These are phyloP conservation scores for Platycheirus albimanus DNA, from an alignment of 2,888 invertebrate genomes.

Conservation along the genomic window DNA sequence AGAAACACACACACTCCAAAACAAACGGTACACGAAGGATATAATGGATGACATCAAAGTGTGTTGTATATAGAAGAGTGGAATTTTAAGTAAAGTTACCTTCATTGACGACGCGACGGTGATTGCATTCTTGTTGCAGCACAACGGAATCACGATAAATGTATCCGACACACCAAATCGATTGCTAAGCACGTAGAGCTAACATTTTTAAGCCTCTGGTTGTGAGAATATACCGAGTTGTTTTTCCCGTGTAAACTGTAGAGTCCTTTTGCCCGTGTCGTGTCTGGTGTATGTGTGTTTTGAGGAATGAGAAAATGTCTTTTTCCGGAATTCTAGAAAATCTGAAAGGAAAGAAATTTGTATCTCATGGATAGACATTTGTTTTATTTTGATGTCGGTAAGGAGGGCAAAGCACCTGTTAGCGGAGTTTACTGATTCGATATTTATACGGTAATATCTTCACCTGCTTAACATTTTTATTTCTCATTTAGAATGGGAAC, in stretches of 20 bases:
- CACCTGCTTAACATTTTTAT: neutral
- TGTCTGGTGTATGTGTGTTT: no score
- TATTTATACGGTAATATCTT: slow-evolving; percentile 4
- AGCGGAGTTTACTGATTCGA: neutral
- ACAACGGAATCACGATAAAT: slow-evolving; percentile 47
- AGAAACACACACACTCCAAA: slow-evolving; percentile 3
- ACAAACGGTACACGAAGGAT: neutral
- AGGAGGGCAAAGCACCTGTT: slow-evolving; percentile 21
- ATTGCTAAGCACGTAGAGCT: slow-evolving; percentile 52
- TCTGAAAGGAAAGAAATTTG: slow-evolving; percentile 17
- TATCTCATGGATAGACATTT: slow-evolving; percentile 25
- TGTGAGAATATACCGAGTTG: neutral
- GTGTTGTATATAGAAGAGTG: neutral
- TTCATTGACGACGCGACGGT: slow-evolving; percentile 37
- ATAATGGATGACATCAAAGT: slow-evolving; percentile 10
- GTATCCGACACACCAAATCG: slow-evolving; percentile 55
- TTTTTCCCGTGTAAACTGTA: neutral
- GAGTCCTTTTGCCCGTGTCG: no score
- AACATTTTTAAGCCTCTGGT: slow-evolving; percentile 48
- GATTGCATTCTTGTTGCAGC: slow-evolving; percentile 65
- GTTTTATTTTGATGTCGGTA: neutral
- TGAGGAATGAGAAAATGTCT: slow-evolving; percentile 6
- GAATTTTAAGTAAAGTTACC: slow-evolving; percentile 50
- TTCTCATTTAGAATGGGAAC: no score
- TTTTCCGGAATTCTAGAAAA: slow-evolving; percentile 30